Percentiles rank a stretch among this genome's conserved stretches.
phyloP scores from a whole-genome alignment of 2,113 vertebrate species.

The Nothoprocta pentlandii region DNA sequence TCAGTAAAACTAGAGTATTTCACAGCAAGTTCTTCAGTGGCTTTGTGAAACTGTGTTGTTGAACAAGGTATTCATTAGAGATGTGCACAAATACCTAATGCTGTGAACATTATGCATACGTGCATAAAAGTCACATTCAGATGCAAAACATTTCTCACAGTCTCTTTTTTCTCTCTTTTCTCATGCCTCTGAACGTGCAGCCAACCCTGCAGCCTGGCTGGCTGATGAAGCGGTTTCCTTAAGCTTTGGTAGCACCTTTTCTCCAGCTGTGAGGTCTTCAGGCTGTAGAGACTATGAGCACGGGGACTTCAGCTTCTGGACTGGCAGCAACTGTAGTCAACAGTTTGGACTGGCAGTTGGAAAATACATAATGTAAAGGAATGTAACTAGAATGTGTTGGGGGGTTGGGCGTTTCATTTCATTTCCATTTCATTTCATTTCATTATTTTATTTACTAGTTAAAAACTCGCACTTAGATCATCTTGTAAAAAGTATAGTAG shows the following conservation, averaged over 20 bases:
- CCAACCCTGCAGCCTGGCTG: neutral
- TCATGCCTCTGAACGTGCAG: neutral
- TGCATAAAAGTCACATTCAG: constrained; percentile 35
- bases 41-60: constrained; percentile 33
- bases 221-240: neutral
- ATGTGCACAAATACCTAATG: constrained; percentile 1
- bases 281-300: neutral
- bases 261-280: neutral
- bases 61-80: neutral
- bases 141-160: constrained; percentile 47
- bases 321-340: neutral
- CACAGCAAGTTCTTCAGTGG: neutral
- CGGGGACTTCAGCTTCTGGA: neutral
- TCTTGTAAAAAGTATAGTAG: neutral
- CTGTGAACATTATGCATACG: constrained; percentile 5
- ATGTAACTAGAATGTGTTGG: neutral
- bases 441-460: neutral
- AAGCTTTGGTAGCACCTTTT: neutral
- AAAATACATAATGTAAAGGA: neutral
- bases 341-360: neutral
- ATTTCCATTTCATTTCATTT: too few relatives aligned
- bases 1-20: neutral
- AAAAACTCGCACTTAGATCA: neutral
- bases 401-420: neutral
- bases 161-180: neutral